Evolutionary conservation across 2,797 vertebrate species (phyloP).

Genomic region (Babyrousa celebensis): DNA sequence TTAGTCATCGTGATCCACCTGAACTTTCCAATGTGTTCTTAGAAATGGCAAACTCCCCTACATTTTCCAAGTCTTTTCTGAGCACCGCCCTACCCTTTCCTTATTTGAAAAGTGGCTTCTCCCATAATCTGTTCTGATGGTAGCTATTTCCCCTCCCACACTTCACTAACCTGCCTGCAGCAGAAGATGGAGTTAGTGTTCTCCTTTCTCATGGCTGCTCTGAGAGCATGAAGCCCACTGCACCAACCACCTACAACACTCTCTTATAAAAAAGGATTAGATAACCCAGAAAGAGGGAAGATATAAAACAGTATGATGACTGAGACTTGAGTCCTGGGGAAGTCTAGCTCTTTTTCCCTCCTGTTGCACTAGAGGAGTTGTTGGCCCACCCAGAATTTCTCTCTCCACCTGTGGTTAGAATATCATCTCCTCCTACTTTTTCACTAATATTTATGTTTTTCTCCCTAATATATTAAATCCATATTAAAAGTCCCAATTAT

Average conservation of each 20-base stretch:
- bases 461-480: background rate
- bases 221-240: background rate
- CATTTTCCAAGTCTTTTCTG: background rate
- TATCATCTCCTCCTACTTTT: background rate
- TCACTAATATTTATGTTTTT: background rate
- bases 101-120: background rate
- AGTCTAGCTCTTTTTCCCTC: background rate
- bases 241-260: background rate
- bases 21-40: background rate
- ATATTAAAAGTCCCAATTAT: conserved; percentile 10
- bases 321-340: background rate
- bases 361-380: background rate
- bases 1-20: background rate
- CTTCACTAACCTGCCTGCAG: background rate
- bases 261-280: background rate
- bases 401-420: background rate
- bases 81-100: background rate
- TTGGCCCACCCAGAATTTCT: background rate
- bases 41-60: background rate
- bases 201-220: background rate
- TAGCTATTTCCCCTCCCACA: background rate
- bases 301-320: background rate
- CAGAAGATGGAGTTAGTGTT: background rate
- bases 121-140: background rate
- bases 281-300: background rate